Evolutionary conservation across 2,797 vertebrate genomes (phyloP).

Genomic region (Lutjanus argentimaculatus): DNA sequence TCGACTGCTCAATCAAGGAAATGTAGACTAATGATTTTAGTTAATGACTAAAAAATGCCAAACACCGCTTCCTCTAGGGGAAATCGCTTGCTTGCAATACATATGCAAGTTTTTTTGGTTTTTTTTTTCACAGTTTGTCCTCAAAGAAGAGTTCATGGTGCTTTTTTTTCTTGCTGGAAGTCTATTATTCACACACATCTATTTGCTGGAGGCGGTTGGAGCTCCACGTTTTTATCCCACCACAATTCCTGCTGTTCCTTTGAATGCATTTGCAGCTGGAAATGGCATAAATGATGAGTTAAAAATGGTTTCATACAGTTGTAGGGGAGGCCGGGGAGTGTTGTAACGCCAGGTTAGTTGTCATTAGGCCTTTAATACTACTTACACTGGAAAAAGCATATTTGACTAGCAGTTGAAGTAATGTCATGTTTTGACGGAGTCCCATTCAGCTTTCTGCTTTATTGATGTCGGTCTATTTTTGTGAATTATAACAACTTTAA

Average conservation of each 20-base stretch:
- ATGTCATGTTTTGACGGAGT: no score
- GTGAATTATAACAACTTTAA: no score
- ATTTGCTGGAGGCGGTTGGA: conserved; percentile 24
- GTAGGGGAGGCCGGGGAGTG: no score
- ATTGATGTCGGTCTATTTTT: no score
- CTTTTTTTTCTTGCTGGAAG: neutral
- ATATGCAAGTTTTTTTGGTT: neutral
- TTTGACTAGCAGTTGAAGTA: no score
- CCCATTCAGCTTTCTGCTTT: no score
- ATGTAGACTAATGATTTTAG: neutral
- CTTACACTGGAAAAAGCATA: no score
- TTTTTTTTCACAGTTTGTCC: neutral
- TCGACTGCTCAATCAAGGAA: conserved; percentile 12
- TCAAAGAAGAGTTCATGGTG: conserved; percentile 4
- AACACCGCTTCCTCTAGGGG: neutral
- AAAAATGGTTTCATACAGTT: no score
- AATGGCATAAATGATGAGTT: no score
- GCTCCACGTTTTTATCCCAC: neutral
- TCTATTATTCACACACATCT: conserved; percentile 12
- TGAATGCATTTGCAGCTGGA: neutral
- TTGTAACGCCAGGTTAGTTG: no score
- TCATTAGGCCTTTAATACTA: no score
- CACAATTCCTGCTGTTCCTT: neutral
- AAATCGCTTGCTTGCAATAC: neutral
- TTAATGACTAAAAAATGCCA: neutral